Conservation (phyloP, 53 echinoderm and acorn worm species). For the Patiria pectinifera region DNA sequence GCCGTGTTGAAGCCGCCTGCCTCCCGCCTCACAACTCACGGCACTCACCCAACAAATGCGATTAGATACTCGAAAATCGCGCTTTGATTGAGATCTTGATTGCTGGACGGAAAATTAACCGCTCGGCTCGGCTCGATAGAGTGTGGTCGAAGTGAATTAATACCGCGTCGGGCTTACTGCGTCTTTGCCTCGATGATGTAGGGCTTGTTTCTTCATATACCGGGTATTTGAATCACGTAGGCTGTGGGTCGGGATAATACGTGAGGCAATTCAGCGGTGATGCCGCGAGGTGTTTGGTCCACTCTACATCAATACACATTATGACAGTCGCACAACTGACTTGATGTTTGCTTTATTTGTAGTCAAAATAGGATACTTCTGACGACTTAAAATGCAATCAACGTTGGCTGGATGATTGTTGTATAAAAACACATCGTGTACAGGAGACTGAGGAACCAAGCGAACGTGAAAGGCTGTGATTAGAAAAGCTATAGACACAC, state of each 20-base stretch:
- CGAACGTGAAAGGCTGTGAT: conserved; percentile 43
- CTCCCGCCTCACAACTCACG: neutral
- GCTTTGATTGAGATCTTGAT: conserved; percentile 15
- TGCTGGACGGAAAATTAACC: neutral
- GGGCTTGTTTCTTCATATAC: neutral
- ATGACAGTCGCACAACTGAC: conserved; percentile 46
- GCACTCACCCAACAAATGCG: neutral
- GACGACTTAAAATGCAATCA: conserved; percentile 47
- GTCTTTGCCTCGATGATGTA: neutral
- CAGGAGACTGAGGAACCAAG: neutral
- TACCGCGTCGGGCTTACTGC: neutral
- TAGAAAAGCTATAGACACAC: neutral
- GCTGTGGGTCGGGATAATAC: conserved; percentile 13
- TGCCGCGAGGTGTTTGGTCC: conserved; percentile 1
- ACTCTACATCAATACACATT: conserved; percentile 48
- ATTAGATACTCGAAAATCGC: conserved; percentile 14
- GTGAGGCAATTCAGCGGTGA: conserved; percentile 36
- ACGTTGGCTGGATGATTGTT: conserved; percentile 22
- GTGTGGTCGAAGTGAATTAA: neutral
- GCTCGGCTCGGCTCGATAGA: neutral
- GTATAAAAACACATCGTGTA: conserved; percentile 1
- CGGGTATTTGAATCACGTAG: conserved; percentile 37
- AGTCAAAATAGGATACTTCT: conserved; percentile 58
- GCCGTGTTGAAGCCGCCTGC: neutral
- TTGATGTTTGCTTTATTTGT: conserved; percentile 43